Base-by-base conservation (phyloP, 2,113 vertebrate species). In the Columba livia region DNA sequence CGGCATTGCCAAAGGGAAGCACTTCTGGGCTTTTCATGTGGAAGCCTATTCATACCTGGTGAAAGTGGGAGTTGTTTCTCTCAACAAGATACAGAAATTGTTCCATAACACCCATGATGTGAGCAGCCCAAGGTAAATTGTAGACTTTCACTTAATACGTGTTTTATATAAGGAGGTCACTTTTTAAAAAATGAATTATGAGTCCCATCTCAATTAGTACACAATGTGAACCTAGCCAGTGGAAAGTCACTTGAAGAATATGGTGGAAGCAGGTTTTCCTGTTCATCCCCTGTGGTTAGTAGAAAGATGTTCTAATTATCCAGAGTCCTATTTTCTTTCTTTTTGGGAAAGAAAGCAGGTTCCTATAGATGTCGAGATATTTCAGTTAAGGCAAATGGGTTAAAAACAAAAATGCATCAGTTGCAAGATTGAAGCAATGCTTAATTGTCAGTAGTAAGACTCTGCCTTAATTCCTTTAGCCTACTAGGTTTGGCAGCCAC, bases 21-120 rank as follows among this genome's bases (percentile, higher is more conserved):
- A 99, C 96, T 99, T 99, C 75, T 99, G 99, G 99, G 98, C 99
- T 66, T 99, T 99, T 95, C 98, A 44, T 4, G 99, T 99, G 93
- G 99, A 99, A 65, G 97, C 99, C 0, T 98, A 98, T 83, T 99
- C 99, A 5, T 99, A 99, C 96, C 91, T 99, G 98, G 98, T 99
- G 25, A 99, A 99, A 98, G 99, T 98, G 25, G 99, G 99, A 16
- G 99, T 99, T 74, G 99, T 98, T 29, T 99, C 99, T 2, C 98
- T 98, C 66, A 97, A 98, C 53, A 99, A 99, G 96, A 97, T 99
- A 53, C 96, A 99, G 47, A 99, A 99, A 93, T 99, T 99, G 99
- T 99, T 99, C 94, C 99, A 98, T 93, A 99, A 97, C 94, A 98
- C 99, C 28, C 98, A 98, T 62, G 99, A 99, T 77, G 97, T 98